Percentiles rank a stretch among this genome's conserved stretches.
These are phyloP conservation scores for Neoscelio sp. DNA, from an alignment of 2,888 invertebrate genomes.

Conservation along the genomic window DNA sequence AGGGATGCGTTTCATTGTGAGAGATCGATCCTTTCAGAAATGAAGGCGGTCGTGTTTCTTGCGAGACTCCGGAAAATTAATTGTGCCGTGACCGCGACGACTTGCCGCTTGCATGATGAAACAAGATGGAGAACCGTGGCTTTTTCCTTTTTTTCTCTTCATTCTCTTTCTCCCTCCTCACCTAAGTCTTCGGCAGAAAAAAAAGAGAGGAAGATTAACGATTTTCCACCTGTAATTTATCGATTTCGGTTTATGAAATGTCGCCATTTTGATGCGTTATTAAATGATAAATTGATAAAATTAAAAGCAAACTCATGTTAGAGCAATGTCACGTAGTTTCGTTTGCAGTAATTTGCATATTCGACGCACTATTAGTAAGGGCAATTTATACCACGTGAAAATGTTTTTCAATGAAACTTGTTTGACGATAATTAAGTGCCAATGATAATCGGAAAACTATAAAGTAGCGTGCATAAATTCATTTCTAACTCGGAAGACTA, in stretches of 20 bases:
- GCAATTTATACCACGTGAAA: no score
- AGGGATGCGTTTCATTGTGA: slow-evolving; percentile 40
- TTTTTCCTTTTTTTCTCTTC: neutral
- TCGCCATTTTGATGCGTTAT: neutral
- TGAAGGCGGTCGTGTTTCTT: slow-evolving; percentile 43
- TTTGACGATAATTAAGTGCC: no score
- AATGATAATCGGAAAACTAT: no score
- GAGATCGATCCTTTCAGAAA: slow-evolving; percentile 36
- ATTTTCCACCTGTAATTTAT: slow-evolving; percentile 16
- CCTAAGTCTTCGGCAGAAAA: neutral
- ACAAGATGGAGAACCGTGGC: slow-evolving; percentile 29
- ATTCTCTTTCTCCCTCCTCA: neutral
- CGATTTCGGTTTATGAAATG: neutral
- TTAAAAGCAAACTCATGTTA: neutral
- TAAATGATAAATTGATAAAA: neutral
- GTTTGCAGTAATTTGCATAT: neutral
- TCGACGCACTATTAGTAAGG: neutral
- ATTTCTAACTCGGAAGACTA: no score
- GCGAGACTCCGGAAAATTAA: slow-evolving; percentile 46
- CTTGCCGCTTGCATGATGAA: slow-evolving; percentile 34
- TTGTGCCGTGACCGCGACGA: slow-evolving; percentile 52
- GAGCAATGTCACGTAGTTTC: neutral
- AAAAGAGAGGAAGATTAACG: slow-evolving; percentile 25
- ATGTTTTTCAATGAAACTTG: no score
- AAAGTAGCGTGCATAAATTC: no score